Base-by-base conservation (phyloP, 2,888 invertebrate genomes). In the Tetramorium bicarinatum region DNA sequence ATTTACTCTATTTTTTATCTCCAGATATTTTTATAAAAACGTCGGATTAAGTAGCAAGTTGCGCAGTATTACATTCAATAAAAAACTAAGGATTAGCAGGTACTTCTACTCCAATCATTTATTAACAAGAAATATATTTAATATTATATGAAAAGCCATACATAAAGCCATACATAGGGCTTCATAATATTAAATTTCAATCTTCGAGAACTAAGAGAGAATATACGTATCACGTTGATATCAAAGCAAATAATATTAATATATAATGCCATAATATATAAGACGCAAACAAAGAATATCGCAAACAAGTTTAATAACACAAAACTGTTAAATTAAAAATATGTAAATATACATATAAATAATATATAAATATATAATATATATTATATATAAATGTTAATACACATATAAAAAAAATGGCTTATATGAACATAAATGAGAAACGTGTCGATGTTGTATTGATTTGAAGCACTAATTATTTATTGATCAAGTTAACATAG, bases 61-160 rank as follows among this genome's bases (percentile, higher is more conserved):
- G 25, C 6, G 52, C 64, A 21, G 7, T 52, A 21, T 44, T 56
- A 67, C 13, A 54, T 54, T 38, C 25, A 74, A 25, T 44, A 44
- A 29, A 49, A 62, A 25, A 52, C 18, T 64, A 13, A 52, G 41
- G 25, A 9, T 54, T 77, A 66, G 64, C 54, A n/a, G 54, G 66
- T 66, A 66, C 59, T 47, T 71, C 11, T 71, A 49, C 71, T 71
- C 59, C 59, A 80, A 71, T 80, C 71, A 71, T 56, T 67, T 71
- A 56, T 44, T 59, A 67, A 59, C 38, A 61, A 29, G 49, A 71
- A 59, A 59, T 52, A 29, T 29, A 34, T 34, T 34, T 34, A 34
- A 34, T 34, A 34, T 34, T 34, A 34, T 34, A 4, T 34, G 29
- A 34, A 34, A 34, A 34, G 29, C 29, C 3, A 34, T 34, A 34